Percentiles rank a stretch among this genome's conserved stretches.
Conservation (phyloP, 2,888 invertebrate species). For the Apodemia hepburni region DNA sequence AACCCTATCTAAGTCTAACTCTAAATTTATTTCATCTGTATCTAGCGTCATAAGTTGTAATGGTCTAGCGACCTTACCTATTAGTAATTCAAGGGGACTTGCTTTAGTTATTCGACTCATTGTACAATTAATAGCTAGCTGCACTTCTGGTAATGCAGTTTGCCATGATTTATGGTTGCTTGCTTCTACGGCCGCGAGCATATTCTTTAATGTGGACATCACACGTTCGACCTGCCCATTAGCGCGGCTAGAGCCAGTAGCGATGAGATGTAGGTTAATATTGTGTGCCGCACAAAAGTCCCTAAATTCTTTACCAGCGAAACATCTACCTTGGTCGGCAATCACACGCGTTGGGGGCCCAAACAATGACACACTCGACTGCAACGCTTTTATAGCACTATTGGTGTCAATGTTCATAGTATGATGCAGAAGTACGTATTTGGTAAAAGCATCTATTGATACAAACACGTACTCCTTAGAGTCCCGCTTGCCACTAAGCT, state of each 20-base stretch:
- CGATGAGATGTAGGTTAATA: conserved; percentile 30
- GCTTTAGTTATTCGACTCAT: background rate
- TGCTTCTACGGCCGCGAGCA: conserved; percentile 31
- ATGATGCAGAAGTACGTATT: no score
- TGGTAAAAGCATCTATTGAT: no score
- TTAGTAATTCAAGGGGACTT: background rate
- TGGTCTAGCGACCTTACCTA: background rate
- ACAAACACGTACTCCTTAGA: no score
- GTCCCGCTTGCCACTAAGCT: no score
- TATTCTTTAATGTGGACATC: conserved; percentile 29
- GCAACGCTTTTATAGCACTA: no score
- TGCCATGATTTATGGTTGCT: conserved; percentile 30
- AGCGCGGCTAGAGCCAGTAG: conserved; percentile 26
- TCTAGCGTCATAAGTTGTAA: background rate
- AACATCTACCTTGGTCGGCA: no score
- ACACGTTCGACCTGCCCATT: conserved; percentile 32
- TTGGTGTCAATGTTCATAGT: no score
- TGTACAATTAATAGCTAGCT: conserved; percentile 31
- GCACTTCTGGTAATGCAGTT: conserved; percentile 30
- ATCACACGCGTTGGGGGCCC: no score
- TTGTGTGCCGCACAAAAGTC: background rate
- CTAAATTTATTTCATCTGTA: background rate
- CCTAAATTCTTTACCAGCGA: no score
- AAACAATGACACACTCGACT: no score
- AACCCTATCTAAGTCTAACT: background rate